These are phyloP conservation scores for Tetramorium simillimum DNA, from an alignment of 1,140 invertebrate species.

Conservation along the genomic window DNA sequence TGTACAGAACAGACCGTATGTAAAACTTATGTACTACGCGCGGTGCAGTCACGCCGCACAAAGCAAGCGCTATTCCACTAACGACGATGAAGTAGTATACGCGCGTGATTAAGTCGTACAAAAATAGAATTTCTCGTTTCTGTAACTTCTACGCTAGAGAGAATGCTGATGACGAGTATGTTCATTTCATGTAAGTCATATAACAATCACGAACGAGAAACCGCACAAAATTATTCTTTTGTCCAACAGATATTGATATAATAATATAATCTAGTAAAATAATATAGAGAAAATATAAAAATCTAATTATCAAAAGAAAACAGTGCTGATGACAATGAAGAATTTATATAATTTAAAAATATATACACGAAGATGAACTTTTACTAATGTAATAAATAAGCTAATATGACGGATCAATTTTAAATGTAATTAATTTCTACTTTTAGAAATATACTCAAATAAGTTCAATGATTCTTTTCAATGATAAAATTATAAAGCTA, in stretches of 20 bases:
- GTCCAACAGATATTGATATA: neutral
- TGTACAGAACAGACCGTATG: neutral
- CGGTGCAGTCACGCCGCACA: constrained; percentile 36
- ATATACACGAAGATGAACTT: neutral
- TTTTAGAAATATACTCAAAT: constrained; percentile 39
- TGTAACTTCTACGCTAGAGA: neutral
- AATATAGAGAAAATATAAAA: neutral
- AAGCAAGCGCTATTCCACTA: constrained; percentile 55
- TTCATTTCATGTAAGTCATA: neutral
- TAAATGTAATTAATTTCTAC: constrained; percentile 46
- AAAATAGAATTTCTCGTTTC: constrained; percentile 50
- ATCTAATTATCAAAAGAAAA: neutral
- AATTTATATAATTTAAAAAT: neutral
- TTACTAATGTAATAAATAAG: constrained; percentile 17
- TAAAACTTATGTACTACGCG: constrained; percentile 42
- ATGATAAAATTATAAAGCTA: constrained; percentile 50
- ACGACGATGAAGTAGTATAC: constrained; percentile 54
- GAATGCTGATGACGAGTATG: constrained; percentile 23
- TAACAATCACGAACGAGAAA: constrained; percentile 14
- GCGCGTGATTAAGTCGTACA: constrained; percentile 51
- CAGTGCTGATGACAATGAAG: neutral
- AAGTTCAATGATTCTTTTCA: constrained; percentile 49
- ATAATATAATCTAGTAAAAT: neutral
- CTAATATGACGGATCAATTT: constrained; percentile 29
- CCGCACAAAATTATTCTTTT: neutral